Base-by-base conservation (phyloP, 2,888 invertebrate species). In the Dryobota labecula region DNA sequence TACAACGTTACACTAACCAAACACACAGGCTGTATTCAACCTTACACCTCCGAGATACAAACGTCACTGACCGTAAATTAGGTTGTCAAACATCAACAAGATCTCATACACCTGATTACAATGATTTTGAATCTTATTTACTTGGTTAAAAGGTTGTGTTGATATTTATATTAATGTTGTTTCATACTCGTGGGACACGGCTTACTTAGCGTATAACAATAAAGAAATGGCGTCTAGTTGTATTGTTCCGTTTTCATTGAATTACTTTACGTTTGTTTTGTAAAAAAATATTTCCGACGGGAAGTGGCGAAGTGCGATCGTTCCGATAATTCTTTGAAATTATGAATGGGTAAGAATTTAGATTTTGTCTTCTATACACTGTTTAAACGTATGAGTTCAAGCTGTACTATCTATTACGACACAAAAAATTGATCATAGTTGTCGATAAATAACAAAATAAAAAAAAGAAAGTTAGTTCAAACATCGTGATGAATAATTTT, bases 261-360 rank as follows among this genome's bases (percentile, higher is more conserved):
- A 84, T 83, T 81, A 85, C 73, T 82, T 73, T 83, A 84, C 84
- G 86, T 88, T 86, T 88, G 88, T 86, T 86, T 87, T 84, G 84
- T 78, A 80, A 68, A 82, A 68, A 82, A 81, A 87, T 80, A 85
- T 87, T 86, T 89, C 88, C 86, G 81, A 67, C 74, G 80, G 83
- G 82, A 85, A 80, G 75, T 85, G 62, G 80, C 81, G 79, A 85
- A 79, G 75, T 80, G 74, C 62, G 69, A 78, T 75, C 53, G 69
- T 74, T 60, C 57, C 43, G 82, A 65, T 61, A 73, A 67, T 30
- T 63, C n/a, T 38, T 49, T 5, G 47, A 4, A 47, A 64, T 61
- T 64, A 73, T 67, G 30, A 72, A 67, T 54, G 38, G 38, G 18
- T 49, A 47, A 24, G 51, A 27, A 71, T 70, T 78, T 57, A 58